Conservation (phyloP, 2,113 vertebrate genomes). For the Octodon degus region DNA sequence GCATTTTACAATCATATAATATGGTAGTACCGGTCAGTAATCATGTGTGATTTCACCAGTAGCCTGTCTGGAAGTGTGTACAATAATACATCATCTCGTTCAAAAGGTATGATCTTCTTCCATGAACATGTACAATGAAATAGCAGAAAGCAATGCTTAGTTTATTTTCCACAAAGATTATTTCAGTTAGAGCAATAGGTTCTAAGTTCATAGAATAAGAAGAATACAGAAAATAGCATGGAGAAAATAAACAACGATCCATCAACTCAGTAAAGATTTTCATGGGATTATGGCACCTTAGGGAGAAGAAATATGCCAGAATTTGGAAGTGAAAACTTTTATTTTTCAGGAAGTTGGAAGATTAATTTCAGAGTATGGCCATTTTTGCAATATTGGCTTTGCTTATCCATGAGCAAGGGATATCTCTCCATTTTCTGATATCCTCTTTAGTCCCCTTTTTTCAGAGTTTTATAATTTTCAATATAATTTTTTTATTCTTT, state of each 20-base stretch:
- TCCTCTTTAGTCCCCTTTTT: too few relatives aligned
- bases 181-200: not conserved
- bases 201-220: not conserved
- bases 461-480: too few relatives aligned
- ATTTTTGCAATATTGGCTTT: too few relatives aligned
- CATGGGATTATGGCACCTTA: not conserved
- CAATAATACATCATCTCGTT: not conserved
- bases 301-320: not conserved
- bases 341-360: not conserved
- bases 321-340: not conserved
- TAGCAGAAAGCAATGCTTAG: not conserved
- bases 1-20: not conserved
- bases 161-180: not conserved
- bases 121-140: not conserved
- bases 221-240: not conserved
- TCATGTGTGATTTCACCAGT: not conserved
- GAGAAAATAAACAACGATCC: not conserved
- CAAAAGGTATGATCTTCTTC: not conserved
- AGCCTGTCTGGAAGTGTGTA: too few relatives aligned
- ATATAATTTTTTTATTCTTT: too few relatives aligned
- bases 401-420: too few relatives aligned
- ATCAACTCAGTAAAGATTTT: not conserved
- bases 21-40: not conserved
- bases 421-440: too few relatives aligned
- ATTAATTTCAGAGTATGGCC: not conserved